Conservation (phyloP, 2,797 vertebrate species). For the Macropus fuliginosus region DNA sequence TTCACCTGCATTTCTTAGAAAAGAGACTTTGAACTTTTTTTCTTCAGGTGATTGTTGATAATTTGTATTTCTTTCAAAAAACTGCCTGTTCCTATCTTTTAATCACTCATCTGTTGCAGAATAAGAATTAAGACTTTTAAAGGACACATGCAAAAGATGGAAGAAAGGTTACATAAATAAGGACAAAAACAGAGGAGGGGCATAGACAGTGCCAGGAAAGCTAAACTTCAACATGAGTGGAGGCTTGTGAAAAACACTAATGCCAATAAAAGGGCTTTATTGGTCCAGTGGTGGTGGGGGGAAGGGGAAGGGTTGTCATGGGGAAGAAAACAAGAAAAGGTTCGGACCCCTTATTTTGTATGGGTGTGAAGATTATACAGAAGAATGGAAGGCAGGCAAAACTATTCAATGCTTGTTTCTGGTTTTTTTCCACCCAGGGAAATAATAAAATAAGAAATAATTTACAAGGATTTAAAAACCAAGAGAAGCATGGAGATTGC, state of each 20-base stretch:
- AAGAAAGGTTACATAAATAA: not conserved
- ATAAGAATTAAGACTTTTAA: not conserved
- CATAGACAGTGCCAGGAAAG: not conserved
- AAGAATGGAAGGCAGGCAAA: not conserved
- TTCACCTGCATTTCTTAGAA: not conserved
- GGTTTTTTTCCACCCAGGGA: not conserved
- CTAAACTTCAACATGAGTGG: not conserved
- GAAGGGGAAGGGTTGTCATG: not conserved
- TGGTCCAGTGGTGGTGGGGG: not conserved
- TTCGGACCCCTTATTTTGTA: not conserved
- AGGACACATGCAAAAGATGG: not conserved
- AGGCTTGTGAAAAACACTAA: not conserved
- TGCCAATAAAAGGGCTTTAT: not conserved
- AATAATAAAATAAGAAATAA: not conserved
- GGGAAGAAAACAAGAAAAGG: not conserved
- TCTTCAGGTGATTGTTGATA: not conserved
- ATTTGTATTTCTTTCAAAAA: not conserved
- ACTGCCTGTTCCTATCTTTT: not conserved
- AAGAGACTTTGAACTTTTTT: not conserved
- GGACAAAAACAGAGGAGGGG: not conserved
- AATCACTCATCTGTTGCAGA: not conserved
- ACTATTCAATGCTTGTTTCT: not conserved
- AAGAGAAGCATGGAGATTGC: not conserved
- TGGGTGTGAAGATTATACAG: not conserved
- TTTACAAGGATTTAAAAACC: not conserved